A percentile compares a stretch with the other conserved stretches of the same genome.
These are phyloP conservation scores for Sebastes nivosus DNA, from an alignment of 2,797 vertebrate species.

Conservation along the genomic window DNA sequence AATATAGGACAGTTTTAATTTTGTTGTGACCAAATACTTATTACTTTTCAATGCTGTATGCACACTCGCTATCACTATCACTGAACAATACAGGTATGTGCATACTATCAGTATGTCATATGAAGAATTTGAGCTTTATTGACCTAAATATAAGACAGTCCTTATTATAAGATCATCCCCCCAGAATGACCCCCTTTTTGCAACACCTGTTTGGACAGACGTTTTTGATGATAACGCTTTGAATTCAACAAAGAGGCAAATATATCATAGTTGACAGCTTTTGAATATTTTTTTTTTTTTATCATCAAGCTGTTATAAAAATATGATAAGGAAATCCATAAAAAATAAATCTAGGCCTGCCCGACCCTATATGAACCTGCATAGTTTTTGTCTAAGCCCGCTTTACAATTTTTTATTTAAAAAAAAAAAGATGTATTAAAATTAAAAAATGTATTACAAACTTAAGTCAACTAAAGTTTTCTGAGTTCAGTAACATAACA, in stretches of 20 bases:
- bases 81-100: too few species aligned
- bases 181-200: background rate
- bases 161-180: too few species aligned
- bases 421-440: background rate
- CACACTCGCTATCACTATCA: too few species aligned
- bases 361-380: too few species aligned
- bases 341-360: background rate
- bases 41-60: too few species aligned
- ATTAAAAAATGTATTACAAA: background rate
- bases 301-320: background rate
- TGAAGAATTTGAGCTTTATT: too few species aligned
- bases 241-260: background rate
- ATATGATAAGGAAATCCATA: background rate
- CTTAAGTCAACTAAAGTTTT: background rate
- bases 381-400: too few species aligned
- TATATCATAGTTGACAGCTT: background rate
- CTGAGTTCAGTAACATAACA: background rate
- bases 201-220: background rate
- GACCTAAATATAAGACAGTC: too few species aligned
- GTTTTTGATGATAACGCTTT: background rate
- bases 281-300: background rate
- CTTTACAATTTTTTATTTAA: background rate
- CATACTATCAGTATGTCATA: too few species aligned
- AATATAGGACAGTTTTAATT: too few species aligned
- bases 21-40: too few species aligned